A percentile compares a stretch with the other conserved stretches of the same genome.
Conservation (phyloP, 2,113 vertebrate genomes). For the Etia nguti region DNA sequence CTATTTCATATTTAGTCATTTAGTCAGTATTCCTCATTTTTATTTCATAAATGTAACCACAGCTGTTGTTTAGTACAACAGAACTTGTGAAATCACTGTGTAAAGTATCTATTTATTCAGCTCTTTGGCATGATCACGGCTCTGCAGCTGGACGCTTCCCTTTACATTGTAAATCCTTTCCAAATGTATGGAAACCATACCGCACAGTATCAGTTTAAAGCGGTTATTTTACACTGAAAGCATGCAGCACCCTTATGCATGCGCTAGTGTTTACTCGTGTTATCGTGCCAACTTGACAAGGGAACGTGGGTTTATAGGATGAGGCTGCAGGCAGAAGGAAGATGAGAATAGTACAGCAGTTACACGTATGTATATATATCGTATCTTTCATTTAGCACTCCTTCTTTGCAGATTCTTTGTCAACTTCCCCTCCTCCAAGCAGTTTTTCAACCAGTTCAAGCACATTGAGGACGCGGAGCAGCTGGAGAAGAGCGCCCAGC, state of each 20-base stretch:
- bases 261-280: conserved; percentile 23
- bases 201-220: not conserved
- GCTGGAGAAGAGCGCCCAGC: conserved; percentile 66
- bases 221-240: conserved; percentile 20
- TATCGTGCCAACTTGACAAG: conserved; percentile 26
- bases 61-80: not conserved
- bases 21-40: not conserved
- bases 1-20: not conserved
- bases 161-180: not conserved
- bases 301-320: not conserved
- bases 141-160: not conserved
- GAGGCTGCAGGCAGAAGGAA: not conserved
- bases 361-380: not conserved
- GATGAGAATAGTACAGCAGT: not conserved
- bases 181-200: not conserved
- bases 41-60: not conserved
- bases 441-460: conserved; percentile 92
- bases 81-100: not conserved
- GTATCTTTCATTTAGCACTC: not conserved
- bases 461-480: conserved; percentile 64
- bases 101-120: not conserved
- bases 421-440: conserved; percentile 87
- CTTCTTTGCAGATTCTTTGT: conserved; percentile 82
- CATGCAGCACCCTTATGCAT: not conserved
- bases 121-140: not conserved